A percentile compares a stretch with the other conserved stretches of the same genome.
These are phyloP conservation scores for Laodelphax striatellus DNA, from an alignment of 1,140 invertebrate species.

Conservation along the genomic window DNA sequence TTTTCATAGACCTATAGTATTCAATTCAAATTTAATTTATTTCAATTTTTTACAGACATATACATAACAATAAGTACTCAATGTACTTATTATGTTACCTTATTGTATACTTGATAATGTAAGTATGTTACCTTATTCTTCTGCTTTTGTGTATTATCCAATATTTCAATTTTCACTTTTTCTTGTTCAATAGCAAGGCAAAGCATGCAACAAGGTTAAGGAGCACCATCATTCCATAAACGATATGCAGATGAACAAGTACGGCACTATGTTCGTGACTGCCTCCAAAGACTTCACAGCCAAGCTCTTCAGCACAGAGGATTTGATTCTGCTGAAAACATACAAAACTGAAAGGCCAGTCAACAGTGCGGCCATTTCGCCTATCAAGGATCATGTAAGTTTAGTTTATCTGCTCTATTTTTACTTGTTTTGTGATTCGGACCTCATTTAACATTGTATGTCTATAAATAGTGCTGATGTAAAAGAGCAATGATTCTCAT, in stretches of 20 bases:
- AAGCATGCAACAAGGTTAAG: conserved; percentile 58
- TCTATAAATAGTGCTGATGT: no score
- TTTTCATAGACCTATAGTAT: no score
- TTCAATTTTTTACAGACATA: no score
- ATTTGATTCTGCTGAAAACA: conserved; percentile 75
- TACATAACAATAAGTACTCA: no score
- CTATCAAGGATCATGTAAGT: conserved; percentile 80
- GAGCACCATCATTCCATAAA: conserved; percentile 83
- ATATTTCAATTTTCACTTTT: no score
- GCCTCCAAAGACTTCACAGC: conserved; percentile 90
- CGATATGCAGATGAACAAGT: conserved; percentile 89
- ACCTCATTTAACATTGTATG: no score
- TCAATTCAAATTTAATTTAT: no score
- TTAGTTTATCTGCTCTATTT: background rate
- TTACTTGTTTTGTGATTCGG: no score
- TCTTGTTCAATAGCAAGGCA: conserved; percentile 54
- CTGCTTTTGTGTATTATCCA: background rate
- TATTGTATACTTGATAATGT: no score
- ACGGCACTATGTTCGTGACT: conserved; percentile 92
- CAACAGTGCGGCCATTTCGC: conserved; percentile 92
- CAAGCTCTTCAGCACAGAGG: conserved; percentile 83
- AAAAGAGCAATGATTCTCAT: no score
- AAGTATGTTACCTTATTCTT: background rate
- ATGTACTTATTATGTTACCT: no score
- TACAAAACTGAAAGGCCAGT: conserved; percentile 95